These are phyloP conservation scores for Syngnathus acus DNA, from an alignment of 2,797 vertebrate genomes.

Conservation along the genomic window DNA sequence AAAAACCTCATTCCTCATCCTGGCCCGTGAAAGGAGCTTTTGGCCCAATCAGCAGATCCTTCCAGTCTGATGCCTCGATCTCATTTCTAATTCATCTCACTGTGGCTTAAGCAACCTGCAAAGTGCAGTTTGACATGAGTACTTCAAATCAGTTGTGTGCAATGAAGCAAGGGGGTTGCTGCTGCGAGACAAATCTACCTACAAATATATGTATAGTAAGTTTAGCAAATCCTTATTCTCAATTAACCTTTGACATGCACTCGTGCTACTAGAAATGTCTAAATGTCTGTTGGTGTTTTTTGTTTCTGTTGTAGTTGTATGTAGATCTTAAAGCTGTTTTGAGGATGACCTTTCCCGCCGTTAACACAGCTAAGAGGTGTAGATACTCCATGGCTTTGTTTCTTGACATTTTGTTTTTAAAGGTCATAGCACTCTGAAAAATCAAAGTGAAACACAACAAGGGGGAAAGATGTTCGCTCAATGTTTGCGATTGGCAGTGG, in stretches of 20 bases:
- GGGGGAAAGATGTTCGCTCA: conserved; percentile 10
- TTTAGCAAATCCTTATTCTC: conserved; percentile 1
- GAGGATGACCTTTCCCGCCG: conserved; percentile 32
- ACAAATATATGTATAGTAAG: conserved; percentile 25
- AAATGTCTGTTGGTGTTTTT: background rate
- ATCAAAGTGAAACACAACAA: conserved; percentile 22
- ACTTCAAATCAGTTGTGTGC: conserved; percentile 16
- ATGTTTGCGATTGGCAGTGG: background rate
- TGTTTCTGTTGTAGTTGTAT: background rate
- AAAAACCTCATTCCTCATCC: background rate
- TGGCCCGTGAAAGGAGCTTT: background rate
- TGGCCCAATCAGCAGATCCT: conserved; percentile 38
- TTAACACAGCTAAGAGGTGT: conserved; percentile 13
- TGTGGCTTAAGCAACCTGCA: conserved; percentile 30
- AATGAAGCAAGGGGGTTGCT: conserved; percentile 25
- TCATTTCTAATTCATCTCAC: conserved; percentile 51
- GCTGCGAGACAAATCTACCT: conserved; percentile 26
- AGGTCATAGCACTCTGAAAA: conserved; percentile 41
- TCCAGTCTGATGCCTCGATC: conserved; percentile 40
- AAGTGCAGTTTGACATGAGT: conserved; percentile 14
- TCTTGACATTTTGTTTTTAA: conserved; percentile 50
- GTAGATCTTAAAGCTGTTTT: conserved; percentile 7
- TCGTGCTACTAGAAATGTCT: background rate
- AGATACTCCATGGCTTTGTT: conserved; percentile 11
- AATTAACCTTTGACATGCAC: background rate